These are phyloP conservation scores for Drosophila pegasa DNA, from an alignment of 2,888 invertebrate genomes.

Conservation along the genomic window DNA sequence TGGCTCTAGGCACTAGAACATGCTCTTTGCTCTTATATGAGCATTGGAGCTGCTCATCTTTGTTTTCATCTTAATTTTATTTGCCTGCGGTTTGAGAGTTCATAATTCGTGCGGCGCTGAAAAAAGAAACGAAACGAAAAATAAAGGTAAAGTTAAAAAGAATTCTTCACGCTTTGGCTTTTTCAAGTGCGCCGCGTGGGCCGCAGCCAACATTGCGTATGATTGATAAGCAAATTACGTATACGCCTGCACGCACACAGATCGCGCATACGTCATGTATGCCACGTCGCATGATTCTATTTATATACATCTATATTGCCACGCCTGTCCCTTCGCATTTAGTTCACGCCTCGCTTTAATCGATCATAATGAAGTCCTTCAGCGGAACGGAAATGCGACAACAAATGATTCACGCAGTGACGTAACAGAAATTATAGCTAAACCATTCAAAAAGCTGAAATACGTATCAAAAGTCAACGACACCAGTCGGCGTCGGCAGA, in stretches of 20 bases:
- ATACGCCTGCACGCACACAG: slow-evolving; percentile 17
- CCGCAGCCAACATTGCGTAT: slow-evolving; percentile 62
- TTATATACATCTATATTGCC: slow-evolving; percentile 3
- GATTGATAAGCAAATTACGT: slow-evolving; percentile 74
- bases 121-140: slow-evolving; percentile 22
- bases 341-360: slow-evolving; percentile 40
- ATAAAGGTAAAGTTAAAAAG: slow-evolving; percentile 3
- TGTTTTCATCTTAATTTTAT: slow-evolving; percentile 24
- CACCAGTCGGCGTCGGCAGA: slow-evolving; percentile 69
- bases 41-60: slow-evolving; percentile 40
- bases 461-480: slow-evolving; percentile 63
- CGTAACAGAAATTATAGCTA: slow-evolving; percentile 56
- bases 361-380: slow-evolving; percentile 64
- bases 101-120: slow-evolving; percentile 73
- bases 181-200: slow-evolving; percentile 54
- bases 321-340: slow-evolving; percentile 40
- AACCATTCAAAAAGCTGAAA: slow-evolving; percentile 42
- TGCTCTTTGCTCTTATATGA: slow-evolving; percentile 19
- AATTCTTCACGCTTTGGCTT: slow-evolving; percentile 28
- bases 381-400: slow-evolving; percentile 56
- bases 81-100: slow-evolving; percentile 55
- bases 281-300: slow-evolving; percentile 19
- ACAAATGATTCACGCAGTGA: slow-evolving; percentile 68
- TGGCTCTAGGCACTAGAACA: slow-evolving; percentile 58
- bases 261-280: slow-evolving; percentile 57